These are phyloP conservation scores for Stratiomys singularior DNA, from an alignment of 2,888 invertebrate species.

Conservation along the genomic window DNA sequence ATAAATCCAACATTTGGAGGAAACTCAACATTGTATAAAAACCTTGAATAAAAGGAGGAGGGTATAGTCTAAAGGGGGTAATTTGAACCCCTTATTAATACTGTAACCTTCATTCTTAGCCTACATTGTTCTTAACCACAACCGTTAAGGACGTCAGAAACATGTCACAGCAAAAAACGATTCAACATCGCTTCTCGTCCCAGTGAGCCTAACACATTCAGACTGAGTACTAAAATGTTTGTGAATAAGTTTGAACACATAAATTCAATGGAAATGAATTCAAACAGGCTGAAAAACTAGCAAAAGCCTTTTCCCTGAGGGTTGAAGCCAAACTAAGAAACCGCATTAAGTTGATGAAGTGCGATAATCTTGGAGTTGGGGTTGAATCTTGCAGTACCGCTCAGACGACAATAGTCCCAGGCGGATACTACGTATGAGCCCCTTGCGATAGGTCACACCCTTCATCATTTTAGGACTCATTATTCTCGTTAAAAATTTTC, in stretches of 20 bases:
- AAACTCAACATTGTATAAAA: slow-evolving; percentile 10
- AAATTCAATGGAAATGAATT: slow-evolving; percentile 34
- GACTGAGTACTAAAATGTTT: background rate
- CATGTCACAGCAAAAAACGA: slow-evolving; percentile 43
- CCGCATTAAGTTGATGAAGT: slow-evolving; percentile 51
- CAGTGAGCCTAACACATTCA: background rate
- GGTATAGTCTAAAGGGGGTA: slow-evolving; percentile 48
- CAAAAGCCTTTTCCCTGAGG: slow-evolving; percentile 5
- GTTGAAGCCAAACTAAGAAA: slow-evolving; percentile 42
- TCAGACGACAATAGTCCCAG: slow-evolving; percentile 23
- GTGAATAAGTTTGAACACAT: background rate
- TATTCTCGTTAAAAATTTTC: slow-evolving; percentile 48
- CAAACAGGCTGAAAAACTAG: slow-evolving; percentile 30
- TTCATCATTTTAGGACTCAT: slow-evolving; percentile 34
- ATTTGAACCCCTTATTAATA: slow-evolving; percentile 51
- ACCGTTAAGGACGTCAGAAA: slow-evolving; percentile 42
- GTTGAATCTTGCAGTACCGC: background rate
- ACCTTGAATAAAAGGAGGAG: slow-evolving; percentile 30
- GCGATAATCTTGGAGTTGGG: slow-evolving; percentile 43
- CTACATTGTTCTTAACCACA: slow-evolving; percentile 43
- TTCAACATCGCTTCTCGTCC: slow-evolving; percentile 29
- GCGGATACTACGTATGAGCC: slow-evolving; percentile 13
- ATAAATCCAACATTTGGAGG: slow-evolving; percentile 49
- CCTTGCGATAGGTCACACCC: slow-evolving; percentile 44
- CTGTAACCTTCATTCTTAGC: slow-evolving; percentile 39